Conservation (phyloP, 1,140 invertebrate genomes). For the Zophobas morio region DNA sequence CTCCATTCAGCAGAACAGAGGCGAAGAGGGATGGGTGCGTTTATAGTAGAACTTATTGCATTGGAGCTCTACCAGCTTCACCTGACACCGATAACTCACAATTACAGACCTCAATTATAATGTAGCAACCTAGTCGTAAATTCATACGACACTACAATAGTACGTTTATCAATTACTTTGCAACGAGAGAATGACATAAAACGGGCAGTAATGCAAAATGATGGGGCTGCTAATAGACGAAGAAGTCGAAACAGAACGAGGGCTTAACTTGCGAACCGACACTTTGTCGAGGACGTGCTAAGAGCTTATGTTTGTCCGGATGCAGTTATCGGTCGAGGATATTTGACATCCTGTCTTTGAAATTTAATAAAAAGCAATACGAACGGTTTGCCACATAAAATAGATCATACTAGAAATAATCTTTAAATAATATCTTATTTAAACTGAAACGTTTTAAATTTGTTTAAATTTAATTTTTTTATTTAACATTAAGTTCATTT, state of each 20-base stretch:
- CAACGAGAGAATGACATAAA: slow-evolving; percentile 23
- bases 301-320: too few species aligned
- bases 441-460: too few species aligned
- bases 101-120: slow-evolving; percentile 38
- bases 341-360: too few species aligned
- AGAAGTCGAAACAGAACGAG: not conserved
- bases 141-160: slow-evolving; percentile 33
- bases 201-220: slow-evolving; percentile 4
- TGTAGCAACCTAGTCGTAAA: slow-evolving; percentile 32
- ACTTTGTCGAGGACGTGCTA: not conserved
- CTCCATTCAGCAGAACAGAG: slow-evolving; percentile 19
- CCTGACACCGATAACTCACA: slow-evolving; percentile 33
- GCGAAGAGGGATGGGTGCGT: slow-evolving; percentile 20
- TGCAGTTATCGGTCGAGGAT: too few species aligned
- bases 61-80: slow-evolving; percentile 23
- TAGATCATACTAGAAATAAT: too few species aligned
- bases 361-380: too few species aligned
- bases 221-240: not conserved
- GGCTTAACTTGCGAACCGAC: not conserved
- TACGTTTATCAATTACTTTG: slow-evolving; percentile 32
- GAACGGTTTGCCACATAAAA: too few species aligned
- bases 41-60: slow-evolving; percentile 41
- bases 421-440: too few species aligned
- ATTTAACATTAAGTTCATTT: too few species aligned
- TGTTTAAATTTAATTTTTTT: too few species aligned